Conservation (phyloP, 2,888 invertebrate species). For the Drosophila gaucha region DNA sequence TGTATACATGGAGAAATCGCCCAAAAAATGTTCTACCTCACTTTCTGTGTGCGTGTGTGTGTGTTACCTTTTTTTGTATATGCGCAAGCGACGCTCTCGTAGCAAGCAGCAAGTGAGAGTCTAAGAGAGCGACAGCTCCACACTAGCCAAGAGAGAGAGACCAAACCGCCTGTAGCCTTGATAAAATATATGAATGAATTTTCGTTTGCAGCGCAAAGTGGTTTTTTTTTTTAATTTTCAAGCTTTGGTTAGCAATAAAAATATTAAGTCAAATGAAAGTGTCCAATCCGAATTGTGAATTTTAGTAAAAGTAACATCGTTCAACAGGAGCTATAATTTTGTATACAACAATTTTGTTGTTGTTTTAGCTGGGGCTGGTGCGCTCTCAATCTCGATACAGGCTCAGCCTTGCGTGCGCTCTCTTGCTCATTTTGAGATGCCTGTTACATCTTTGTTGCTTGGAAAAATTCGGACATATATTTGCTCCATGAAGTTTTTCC, state of each 20-base stretch:
- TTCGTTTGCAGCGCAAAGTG: slow-evolving; percentile 35
- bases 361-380: slow-evolving; percentile 46
- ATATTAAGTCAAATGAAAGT: background rate
- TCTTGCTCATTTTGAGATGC: slow-evolving; percentile 38
- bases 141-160: slow-evolving; percentile 17
- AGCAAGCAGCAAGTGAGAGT: slow-evolving; percentile 46
- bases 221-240: slow-evolving; percentile 23
- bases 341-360: slow-evolving; percentile 43
- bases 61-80: slow-evolving; percentile 61
- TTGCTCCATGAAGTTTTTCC: slow-evolving; percentile 70
- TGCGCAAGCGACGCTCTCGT: slow-evolving; percentile 61
- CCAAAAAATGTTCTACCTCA: slow-evolving; percentile 74
- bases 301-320: background rate
- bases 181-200: slow-evolving; percentile 72
- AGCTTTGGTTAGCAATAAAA: slow-evolving; percentile 7
- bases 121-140: slow-evolving; percentile 30
- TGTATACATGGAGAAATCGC: slow-evolving; percentile 76
- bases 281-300: background rate
- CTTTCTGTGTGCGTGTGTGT: slow-evolving; percentile 48
- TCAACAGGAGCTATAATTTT: slow-evolving; percentile 10
- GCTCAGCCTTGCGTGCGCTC: slow-evolving; percentile 44
- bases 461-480: slow-evolving; percentile 64
- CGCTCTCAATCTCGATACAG: slow-evolving; percentile 41
- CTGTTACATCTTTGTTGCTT: slow-evolving; percentile 75
- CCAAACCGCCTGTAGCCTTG: slow-evolving; percentile 62